Evolutionary conservation across 1,140 invertebrate genomes (phyloP), one percentile per base, ranked within the genome.

Genomic region (Ooceraea biroi): DNA sequence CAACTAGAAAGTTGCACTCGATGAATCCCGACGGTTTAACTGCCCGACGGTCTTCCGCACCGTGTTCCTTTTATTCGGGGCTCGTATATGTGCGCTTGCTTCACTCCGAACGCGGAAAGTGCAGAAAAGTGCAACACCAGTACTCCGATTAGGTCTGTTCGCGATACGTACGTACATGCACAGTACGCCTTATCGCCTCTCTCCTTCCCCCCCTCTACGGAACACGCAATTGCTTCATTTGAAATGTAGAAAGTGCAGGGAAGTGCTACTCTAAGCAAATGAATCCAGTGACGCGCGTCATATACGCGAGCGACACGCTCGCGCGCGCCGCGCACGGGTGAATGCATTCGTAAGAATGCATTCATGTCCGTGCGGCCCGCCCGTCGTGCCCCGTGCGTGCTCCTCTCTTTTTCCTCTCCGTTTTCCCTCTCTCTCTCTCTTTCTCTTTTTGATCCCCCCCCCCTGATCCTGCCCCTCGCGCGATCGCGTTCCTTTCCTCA

Each of bases 301-400:
- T 90, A 87, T 85, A 83, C 85, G n/a, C n/a, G 85, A 86, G 78
- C 73, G 60, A 46, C 86, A 83, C 72, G 69, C 63, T 57, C 69
- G 61, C 25, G 55, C 69, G 82, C 76, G 69, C 74, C 63, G 27
- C 66, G 60, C 65, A 88, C 85, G 85, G 89, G 90, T 90, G 89
- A 90, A 90, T 86, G 89, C 89, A 90, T 90, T 90, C 80, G 83
- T 89, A 85, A 88, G 87, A 90, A 90, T 90, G 87, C 85, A 85
- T 85, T 87, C 83, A 86, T 84, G 84, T 89, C 50, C 76, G 63
- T 36, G 50, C 50, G 36, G 22, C 22, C 22, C 36, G 72, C 57
- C 57, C 72, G 69, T 19, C 66, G 58, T 84, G 50, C 74, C 73
- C 44, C 44, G 58, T 55, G n/a, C 41, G 73, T 36, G 36, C 25